Percentiles rank a stretch among this genome's conserved stretches.
These are phyloP conservation scores for Leptopilina myrica DNA, from an alignment of 2,888 invertebrate species.

Conservation along the genomic window DNA sequence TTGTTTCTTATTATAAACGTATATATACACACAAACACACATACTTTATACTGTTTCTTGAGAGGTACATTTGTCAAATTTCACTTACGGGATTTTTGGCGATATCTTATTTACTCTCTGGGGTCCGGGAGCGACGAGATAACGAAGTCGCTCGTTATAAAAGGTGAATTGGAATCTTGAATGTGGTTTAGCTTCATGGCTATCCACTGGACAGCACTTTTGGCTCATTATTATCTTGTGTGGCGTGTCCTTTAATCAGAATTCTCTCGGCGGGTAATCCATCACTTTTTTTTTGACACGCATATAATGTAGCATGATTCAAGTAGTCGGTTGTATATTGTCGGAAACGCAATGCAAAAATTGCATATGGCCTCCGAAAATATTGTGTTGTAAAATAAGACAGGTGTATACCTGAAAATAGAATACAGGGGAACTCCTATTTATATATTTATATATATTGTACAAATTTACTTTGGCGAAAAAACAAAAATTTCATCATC, in stretches of 20 bases:
- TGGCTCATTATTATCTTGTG: slow-evolving; percentile 22
- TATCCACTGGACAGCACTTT: neutral
- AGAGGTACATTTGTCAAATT: slow-evolving; percentile 34
- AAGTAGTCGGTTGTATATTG: slow-evolving; percentile 26
- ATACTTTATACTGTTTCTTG: neutral
- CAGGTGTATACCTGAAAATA: slow-evolving; percentile 67
- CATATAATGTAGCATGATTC: slow-evolving; percentile 7
- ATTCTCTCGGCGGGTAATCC: slow-evolving; percentile 19
- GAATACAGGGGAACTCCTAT: slow-evolving; percentile 52
- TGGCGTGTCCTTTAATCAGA: slow-evolving; percentile 26
- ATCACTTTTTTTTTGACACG: neutral
- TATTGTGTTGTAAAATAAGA: slow-evolving; percentile 58
- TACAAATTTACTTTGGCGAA: slow-evolving; percentile 52
- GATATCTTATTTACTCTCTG: slow-evolving; percentile 30
- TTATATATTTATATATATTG: too few species aligned
- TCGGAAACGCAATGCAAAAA: slow-evolving; percentile 17
- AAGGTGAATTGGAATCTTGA: slow-evolving; percentile 19
- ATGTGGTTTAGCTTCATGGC: slow-evolving; percentile 3
- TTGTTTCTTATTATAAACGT: neutral
- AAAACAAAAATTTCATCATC: slow-evolving; percentile 51
- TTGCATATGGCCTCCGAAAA: slow-evolving; percentile 57
- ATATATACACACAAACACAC: too few species aligned
- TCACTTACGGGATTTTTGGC: slow-evolving; percentile 29
- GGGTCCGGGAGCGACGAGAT: slow-evolving; percentile 14
- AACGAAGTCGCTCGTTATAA: slow-evolving; percentile 38